phyloP scores from a whole-genome alignment of 2,797 vertebrate species.

The Sebastes steindachneri region DNA sequence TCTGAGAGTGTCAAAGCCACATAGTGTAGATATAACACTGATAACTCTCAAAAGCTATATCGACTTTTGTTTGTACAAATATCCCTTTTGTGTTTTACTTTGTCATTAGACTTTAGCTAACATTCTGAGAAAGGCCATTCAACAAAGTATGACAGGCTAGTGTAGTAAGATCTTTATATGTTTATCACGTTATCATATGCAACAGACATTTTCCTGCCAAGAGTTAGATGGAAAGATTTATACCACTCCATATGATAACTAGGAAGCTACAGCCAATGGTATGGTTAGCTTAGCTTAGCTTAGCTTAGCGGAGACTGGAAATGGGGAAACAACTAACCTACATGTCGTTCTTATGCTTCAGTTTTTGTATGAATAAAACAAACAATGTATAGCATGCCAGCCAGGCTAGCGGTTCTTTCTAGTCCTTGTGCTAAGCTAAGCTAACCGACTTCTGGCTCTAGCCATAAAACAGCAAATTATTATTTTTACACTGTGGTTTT shows the following conservation, averaged over 20 bases:
- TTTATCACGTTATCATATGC: neutral
- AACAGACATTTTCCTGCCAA: neutral
- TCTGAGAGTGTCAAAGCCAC: neutral
- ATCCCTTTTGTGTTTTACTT: slow-evolving; percentile 2
- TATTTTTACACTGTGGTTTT: neutral
- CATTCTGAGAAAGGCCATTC: neutral
- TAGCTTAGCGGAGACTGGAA: neutral
- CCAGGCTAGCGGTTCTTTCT: neutral
- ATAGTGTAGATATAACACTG: slow-evolving; percentile 8
- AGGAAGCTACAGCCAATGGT: neutral
- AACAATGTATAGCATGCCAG: neutral
- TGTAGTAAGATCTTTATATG: neutral
- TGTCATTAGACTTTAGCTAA: neutral
- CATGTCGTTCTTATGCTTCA: neutral
- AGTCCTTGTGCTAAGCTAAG: neutral
- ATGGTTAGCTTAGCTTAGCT: neutral
- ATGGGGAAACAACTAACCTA: neutral
- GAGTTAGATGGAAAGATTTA: neutral
- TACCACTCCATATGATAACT: neutral
- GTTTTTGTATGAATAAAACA: neutral
- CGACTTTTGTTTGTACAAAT: neutral
- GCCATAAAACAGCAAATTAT: neutral
- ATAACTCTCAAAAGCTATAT: neutral
- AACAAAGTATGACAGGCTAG: neutral
- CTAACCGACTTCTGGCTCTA: neutral